Percentiles rank a stretch among this genome's conserved stretches.
Conservation (phyloP, 2,113 vertebrate genomes). For the Meleagris gallopavo region DNA sequence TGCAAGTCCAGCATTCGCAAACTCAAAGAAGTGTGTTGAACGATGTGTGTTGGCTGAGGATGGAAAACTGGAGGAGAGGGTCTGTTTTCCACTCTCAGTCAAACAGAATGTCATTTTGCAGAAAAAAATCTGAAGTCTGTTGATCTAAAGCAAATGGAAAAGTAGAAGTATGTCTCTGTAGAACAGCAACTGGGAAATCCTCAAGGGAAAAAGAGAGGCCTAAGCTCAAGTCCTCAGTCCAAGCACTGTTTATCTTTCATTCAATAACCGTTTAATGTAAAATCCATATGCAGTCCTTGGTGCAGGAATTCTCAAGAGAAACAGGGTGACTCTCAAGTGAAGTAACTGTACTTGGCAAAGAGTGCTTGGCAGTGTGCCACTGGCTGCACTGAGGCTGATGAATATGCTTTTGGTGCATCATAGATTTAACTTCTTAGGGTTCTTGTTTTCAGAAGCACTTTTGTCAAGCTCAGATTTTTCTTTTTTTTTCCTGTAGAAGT, state of each 20-base stretch:
- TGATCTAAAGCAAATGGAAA: conserved; percentile 17
- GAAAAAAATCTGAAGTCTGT: background rate
- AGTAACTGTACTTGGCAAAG: conserved; percentile 69
- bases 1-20: background rate
- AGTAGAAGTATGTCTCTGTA: background rate
- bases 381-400: conserved; percentile 53
- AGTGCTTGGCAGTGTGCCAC: conserved; percentile 57
- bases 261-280: conserved; percentile 61
- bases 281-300: conserved; percentile 67
- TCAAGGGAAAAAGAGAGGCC: conserved; percentile 20
- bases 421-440: conserved; percentile 52
- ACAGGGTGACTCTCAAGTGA: conserved; percentile 69
- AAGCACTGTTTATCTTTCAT: conserved; percentile 53
- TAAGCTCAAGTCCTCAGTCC: conserved; percentile 10
- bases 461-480: background rate
- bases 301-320: conserved; percentile 62
- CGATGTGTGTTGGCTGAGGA: background rate
- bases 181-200: background rate
- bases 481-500: background rate
- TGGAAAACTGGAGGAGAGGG: background rate
- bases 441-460: conserved; percentile 55
- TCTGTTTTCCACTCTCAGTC: background rate
- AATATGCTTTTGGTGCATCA: conserved; percentile 51
- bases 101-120: background rate
- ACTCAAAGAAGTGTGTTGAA: background rate